Percentiles rank a stretch among this genome's conserved stretches.
phyloP scores from a whole-genome alignment of 2,113 vertebrate species.

The Panthera leo region DNA sequence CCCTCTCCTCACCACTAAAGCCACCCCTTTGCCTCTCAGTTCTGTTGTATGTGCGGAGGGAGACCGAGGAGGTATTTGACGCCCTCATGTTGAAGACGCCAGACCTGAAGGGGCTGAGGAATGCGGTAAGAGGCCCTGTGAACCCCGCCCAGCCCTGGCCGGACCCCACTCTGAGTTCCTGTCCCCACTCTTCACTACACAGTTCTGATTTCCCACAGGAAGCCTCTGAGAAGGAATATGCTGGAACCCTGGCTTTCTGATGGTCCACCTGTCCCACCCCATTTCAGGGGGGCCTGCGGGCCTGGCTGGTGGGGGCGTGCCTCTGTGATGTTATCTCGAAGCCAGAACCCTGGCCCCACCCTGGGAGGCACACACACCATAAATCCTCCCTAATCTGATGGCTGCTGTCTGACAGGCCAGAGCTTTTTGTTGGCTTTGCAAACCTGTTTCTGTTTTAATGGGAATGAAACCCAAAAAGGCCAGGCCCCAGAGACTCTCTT shows the following conservation, averaged over 20 bases:
- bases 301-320: slow-evolving; percentile 61
- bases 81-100: slow-evolving; percentile 97
- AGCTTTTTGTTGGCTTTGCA: slow-evolving; percentile 79
- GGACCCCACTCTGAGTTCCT: rapidly evolving
- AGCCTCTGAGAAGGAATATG: not conserved
- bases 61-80: slow-evolving; percentile 95
- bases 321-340: slow-evolving; percentile 81
- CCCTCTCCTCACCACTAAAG: not conserved
- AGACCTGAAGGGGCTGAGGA: slow-evolving; percentile 92
- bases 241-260: not conserved
- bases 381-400: slow-evolving; percentile 80
- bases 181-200: not conserved
- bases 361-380: slow-evolving; percentile 80
- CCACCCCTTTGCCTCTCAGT: slow-evolving; percentile 83
- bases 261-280: slow-evolving; percentile 30
- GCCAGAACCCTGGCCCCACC: slow-evolving; percentile 75
- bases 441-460: slow-evolving; percentile 81
- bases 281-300: not conserved
- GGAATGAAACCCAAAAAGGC: slow-evolving; percentile 75
- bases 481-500: slow-evolving; percentile 43
- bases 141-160: rapidly evolving
- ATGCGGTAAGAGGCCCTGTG: slow-evolving; percentile 90
- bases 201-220: slow-evolving; percentile 13
- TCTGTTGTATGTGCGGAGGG: slow-evolving; percentile 93
- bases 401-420: slow-evolving; percentile 78